These are phyloP conservation scores for Paedocypris sp. DNA, from an alignment of 2,113 vertebrate genomes.

Conservation along the genomic window DNA sequence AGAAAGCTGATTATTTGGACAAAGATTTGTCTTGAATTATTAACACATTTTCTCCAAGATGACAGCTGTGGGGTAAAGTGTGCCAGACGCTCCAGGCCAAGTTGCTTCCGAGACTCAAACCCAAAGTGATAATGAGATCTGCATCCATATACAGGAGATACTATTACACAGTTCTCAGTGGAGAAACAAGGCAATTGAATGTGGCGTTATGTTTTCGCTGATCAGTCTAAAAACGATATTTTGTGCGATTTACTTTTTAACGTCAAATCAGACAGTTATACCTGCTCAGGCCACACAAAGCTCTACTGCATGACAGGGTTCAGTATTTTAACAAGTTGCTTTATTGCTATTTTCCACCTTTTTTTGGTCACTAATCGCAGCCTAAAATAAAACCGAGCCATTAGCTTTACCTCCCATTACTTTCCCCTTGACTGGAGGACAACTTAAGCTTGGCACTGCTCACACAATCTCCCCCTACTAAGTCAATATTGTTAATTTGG, in stretches of 20 bases:
- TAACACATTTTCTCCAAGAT: neutral
- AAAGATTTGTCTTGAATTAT: neutral
- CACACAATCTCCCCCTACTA: neutral
- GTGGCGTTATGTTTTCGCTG: neutral
- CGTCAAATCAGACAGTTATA: too few species aligned
- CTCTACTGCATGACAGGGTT: too few species aligned
- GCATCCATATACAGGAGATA: neutral
- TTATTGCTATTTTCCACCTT: too few species aligned
- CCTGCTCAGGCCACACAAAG: too few species aligned
- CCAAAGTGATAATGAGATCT: neutral
- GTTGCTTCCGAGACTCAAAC: neutral
- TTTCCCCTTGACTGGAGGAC: conserved; percentile 1
- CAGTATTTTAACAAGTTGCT: too few species aligned
- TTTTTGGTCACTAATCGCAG: too few species aligned
- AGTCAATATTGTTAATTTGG: neutral
- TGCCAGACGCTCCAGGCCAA: neutral
- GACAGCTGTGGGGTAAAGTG: neutral
- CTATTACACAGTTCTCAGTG: neutral
- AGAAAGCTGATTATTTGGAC: neutral
- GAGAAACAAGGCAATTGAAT: neutral
- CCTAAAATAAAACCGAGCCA: neutral
- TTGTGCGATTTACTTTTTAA: too few species aligned
- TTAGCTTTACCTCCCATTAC: neutral
- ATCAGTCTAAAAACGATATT: neutral
- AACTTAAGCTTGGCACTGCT: neutral